phyloP scores from a whole-genome alignment of 2,797 vertebrate genomes.

The Cyclura pinguis region DNA sequence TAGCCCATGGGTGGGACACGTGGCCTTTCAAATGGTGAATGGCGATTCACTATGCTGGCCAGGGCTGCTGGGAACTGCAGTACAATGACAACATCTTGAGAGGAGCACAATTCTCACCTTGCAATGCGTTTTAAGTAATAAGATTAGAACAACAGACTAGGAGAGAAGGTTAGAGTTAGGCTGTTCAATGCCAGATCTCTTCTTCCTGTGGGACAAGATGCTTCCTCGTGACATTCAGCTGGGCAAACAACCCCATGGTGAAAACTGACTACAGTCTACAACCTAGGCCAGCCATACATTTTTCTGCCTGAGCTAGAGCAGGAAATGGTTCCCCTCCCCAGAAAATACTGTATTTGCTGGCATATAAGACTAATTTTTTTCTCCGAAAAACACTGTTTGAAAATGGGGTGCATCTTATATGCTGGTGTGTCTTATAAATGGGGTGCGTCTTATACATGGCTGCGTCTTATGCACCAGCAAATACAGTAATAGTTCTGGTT shows the following conservation, averaged over 20 bases:
- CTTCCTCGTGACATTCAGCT: background rate
- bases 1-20: background rate
- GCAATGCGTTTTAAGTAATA: background rate
- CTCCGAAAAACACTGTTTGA: too few species aligned
- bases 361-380: too few species aligned
- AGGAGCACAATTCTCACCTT: background rate
- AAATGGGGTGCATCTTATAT: too few species aligned
- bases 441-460: too few species aligned
- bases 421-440: too few species aligned
- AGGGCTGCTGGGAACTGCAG: too few species aligned
- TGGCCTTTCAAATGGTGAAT: background rate
- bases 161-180: too few species aligned
- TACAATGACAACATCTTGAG: background rate
- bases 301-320: background rate
- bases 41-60: background rate
- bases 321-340: background rate
- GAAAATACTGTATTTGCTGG: background rate
- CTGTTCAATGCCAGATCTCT: background rate
- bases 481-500: too few species aligned
- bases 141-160: background rate
- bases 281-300: background rate
- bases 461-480: too few species aligned
- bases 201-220: background rate
- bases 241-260: too few species aligned
- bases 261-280: background rate